Conservation (phyloP, 2,113 vertebrate genomes). For the Monarcha castaneiventris region DNA sequence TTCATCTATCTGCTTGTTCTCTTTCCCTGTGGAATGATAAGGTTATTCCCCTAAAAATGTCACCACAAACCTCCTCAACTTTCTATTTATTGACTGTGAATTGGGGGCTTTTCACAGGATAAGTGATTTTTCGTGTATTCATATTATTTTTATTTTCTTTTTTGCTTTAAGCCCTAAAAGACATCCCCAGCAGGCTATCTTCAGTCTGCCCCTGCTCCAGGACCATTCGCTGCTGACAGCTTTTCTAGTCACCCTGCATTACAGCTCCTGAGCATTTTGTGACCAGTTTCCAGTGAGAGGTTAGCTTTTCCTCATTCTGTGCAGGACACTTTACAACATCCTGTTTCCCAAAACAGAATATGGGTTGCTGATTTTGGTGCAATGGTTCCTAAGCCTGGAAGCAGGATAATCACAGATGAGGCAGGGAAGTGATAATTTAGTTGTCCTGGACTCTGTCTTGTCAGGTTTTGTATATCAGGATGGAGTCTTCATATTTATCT, state of each 20-base stretch:
- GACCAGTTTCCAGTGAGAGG: not conserved
- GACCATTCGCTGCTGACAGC: not conserved
- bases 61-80: not conserved
- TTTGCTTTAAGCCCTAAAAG: not conserved
- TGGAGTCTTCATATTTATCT: not conserved
- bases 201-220: not conserved
- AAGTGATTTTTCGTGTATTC: not conserved
- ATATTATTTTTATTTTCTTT: not conserved
- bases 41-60: not conserved
- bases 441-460: not conserved
- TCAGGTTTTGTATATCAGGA: not conserved
- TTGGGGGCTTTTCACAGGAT: not conserved
- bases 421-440: not conserved
- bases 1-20: not conserved
- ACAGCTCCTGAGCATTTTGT: not conserved
- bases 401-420: not conserved
- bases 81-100: not conserved
- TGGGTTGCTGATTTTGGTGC: not conserved
- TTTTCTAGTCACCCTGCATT: not conserved
- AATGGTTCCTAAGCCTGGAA: not conserved
- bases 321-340: not conserved
- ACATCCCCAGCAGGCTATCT: not conserved
- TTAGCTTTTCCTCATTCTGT: not conserved
- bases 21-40: not conserved
- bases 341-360: not conserved